Conservation (phyloP, 2,113 vertebrate genomes). For the Daboia siamensis region DNA sequence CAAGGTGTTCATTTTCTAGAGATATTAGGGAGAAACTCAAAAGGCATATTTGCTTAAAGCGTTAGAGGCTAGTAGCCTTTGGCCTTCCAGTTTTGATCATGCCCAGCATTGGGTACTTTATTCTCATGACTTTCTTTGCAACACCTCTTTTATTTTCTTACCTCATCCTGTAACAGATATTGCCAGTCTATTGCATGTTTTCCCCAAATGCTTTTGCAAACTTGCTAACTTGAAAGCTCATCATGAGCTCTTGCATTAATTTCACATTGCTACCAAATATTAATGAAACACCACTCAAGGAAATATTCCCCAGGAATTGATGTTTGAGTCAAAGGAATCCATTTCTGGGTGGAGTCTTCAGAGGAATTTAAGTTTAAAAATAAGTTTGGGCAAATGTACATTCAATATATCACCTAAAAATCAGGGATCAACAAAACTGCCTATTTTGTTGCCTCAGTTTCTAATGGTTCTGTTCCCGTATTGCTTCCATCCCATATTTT, state of each 20-base stretch:
- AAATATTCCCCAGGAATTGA: background rate
- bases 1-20: background rate
- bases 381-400: background rate
- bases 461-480: background rate
- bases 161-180: background rate
- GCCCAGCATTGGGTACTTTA: background rate
- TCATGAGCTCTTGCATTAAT: background rate
- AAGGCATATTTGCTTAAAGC: background rate
- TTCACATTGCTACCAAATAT: background rate
- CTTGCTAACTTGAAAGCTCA: background rate
- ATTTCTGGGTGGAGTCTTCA: background rate
- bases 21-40: background rate
- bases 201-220: background rate
- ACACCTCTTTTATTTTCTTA: background rate
- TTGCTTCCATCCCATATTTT: background rate
- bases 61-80: background rate
- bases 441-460: background rate
- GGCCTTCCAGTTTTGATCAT: background rate
- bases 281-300: background rate
- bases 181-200: background rate
- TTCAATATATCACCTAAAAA: background rate
- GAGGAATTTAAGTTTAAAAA: background rate
- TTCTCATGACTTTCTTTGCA: background rate
- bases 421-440: background rate
- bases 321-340: background rate